These are phyloP conservation scores for Gila robusta DNA, from an alignment of 2,797 vertebrate species.

Conservation along the genomic window DNA sequence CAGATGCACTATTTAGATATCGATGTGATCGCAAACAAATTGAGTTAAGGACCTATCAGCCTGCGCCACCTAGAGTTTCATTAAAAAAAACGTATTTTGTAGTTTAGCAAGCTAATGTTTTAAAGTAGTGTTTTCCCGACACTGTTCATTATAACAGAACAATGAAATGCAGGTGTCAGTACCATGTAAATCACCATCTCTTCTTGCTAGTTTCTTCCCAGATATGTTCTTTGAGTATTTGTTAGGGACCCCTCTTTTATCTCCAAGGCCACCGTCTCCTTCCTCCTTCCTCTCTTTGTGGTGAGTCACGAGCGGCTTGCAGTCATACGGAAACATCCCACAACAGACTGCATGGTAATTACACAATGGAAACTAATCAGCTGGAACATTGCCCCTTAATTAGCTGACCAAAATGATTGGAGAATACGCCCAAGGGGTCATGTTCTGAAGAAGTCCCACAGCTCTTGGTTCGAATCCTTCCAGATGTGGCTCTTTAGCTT, in stretches of 20 bases:
- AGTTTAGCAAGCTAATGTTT: background rate
- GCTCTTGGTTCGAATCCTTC: constrained; percentile 63
- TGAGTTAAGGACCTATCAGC: too few relatives aligned
- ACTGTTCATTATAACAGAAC: background rate
- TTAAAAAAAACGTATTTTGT: background rate
- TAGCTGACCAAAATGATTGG: constrained; percentile 81
- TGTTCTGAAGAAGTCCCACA: constrained; percentile 71
- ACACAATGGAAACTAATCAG: constrained; percentile 84
- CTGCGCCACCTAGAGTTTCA: too few relatives aligned
- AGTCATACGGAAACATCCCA: constrained; percentile 74
- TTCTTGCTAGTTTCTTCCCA: background rate
- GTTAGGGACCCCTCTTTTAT: constrained; percentile 71
- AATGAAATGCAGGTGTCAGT: background rate
- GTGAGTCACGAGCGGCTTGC: constrained; percentile 68
- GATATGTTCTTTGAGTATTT: constrained; percentile 50
- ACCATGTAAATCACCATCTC: background rate
- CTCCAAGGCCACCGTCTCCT: constrained; percentile 66
- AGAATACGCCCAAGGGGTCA: constrained; percentile 72
- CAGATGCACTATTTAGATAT: too few relatives aligned
- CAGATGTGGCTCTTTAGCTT: constrained; percentile 10
- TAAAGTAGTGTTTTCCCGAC: background rate
- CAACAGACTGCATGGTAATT: constrained; percentile 82
- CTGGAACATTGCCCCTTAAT: constrained; percentile 83
- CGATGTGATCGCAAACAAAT: too few relatives aligned
- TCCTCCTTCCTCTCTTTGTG: constrained; percentile 67